These are phyloP conservation scores for Tetranychus piercei DNA, from an alignment of 2,888 invertebrate species.

Conservation along the genomic window DNA sequence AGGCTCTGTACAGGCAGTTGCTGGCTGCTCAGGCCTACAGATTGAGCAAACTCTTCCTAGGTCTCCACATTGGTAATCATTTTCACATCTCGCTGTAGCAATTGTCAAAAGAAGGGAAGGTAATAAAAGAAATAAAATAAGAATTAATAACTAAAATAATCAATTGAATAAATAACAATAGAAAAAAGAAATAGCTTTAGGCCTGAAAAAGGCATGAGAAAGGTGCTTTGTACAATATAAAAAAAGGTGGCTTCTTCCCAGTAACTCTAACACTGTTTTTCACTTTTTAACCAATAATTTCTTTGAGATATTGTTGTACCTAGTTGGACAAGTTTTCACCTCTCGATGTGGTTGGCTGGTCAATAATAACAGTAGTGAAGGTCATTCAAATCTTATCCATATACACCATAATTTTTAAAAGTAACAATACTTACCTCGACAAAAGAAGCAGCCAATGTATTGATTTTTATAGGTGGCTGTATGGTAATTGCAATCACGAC, in stretches of 20 bases:
- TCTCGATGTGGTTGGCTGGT: too few species aligned
- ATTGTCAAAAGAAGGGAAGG: not conserved
- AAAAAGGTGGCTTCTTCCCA: too few species aligned
- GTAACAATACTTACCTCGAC: constrained; percentile 4
- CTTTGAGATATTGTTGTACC: too few species aligned
- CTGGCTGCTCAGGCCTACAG: constrained; percentile 1
- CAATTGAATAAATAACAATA: not conserved
- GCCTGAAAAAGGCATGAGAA: too few species aligned
- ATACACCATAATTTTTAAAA: too few species aligned
- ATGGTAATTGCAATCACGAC: constrained; percentile 11
- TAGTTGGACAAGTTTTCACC: too few species aligned
- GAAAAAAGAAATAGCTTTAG: not conserved
- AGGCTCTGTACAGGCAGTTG: constrained; percentile 2
- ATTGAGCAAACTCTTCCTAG: constrained; percentile 1
- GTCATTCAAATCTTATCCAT: too few species aligned
- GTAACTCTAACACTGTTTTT: too few species aligned
- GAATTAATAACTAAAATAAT: not conserved
- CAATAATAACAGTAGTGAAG: too few species aligned
- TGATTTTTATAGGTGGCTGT: not conserved
- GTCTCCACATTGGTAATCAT: constrained; percentile 3
- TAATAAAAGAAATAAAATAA: not conserved
- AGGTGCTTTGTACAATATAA: too few species aligned
- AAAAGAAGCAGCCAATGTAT: constrained; percentile 11
- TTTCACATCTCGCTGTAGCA: constrained; percentile 9
- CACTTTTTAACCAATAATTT: too few species aligned